Evolutionary conservation across 2,797 vertebrate species (phyloP).

Genomic region (Gallirallus australis): DNA sequence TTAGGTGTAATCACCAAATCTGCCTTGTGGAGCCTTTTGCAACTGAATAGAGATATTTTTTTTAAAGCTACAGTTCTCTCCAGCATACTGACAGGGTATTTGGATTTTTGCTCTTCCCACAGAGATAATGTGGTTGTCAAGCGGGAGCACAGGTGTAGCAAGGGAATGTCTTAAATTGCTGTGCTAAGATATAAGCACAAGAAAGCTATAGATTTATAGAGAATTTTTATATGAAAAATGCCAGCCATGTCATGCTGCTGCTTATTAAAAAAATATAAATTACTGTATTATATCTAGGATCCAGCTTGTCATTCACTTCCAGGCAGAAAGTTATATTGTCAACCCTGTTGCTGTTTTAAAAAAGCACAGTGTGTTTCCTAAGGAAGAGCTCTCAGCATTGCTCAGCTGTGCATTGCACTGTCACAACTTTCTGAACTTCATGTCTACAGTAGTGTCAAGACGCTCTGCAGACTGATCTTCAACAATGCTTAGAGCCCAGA

Average conservation of each 20-base stretch:
- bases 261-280: background rate
- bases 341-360: background rate
- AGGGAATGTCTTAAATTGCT: background rate
- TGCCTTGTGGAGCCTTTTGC: background rate
- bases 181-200: background rate
- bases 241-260: background rate
- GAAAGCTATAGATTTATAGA: background rate
- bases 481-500: background rate
- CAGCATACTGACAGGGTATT: background rate
- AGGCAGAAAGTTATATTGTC: background rate
- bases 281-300: background rate
- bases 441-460: background rate
- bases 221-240: background rate
- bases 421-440: background rate
- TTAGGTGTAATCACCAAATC: background rate
- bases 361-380: background rate
- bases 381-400: background rate
- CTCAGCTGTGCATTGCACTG: background rate
- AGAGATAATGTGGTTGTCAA: background rate
- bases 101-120: background rate
- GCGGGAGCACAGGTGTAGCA: background rate
- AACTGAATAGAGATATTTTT: background rate
- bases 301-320: background rate
- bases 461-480: background rate
- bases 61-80: background rate